Evolutionary conservation across 2,888 invertebrate species (phyloP).

Genomic region (Pterostichus madidus): DNA sequence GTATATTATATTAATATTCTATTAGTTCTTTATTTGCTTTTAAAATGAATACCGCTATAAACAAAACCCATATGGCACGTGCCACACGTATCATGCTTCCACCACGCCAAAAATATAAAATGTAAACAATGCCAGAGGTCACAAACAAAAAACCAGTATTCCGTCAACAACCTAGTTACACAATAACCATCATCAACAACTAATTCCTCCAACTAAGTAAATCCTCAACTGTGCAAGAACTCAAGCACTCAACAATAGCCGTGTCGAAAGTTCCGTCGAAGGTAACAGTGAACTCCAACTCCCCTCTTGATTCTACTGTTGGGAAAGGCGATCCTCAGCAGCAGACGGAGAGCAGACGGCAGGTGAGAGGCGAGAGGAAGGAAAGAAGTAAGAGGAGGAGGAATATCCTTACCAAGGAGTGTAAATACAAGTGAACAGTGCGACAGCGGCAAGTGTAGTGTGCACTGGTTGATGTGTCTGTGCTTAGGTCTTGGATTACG

Average conservation of each 20-base stretch:
- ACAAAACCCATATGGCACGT: not conserved
- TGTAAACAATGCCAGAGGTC: too few species aligned
- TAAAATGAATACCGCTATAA: not conserved
- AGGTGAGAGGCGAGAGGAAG: slow-evolving; percentile 1
- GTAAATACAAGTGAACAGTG: slow-evolving; percentile 34
- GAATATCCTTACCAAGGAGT: slow-evolving; percentile 47
- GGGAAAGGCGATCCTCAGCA: slow-evolving; percentile 12
- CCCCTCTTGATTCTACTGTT: not conserved
- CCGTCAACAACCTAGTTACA: too few species aligned
- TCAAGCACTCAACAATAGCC: too few species aligned
- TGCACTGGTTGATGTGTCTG: slow-evolving; percentile 5
- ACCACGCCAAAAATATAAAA: not conserved
- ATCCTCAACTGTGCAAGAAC: not conserved
- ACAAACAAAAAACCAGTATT: too few species aligned
- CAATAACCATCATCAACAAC: too few species aligned
- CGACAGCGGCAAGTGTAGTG: slow-evolving; percentile 15
- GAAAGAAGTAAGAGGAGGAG: slow-evolving; percentile 7
- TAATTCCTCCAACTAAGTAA: not conserved
- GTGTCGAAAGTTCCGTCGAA: too few species aligned
- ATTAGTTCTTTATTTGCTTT: too few species aligned
- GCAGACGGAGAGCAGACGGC: slow-evolving; percentile 4
- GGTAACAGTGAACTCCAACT: not conserved
- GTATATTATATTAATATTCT: too few species aligned
- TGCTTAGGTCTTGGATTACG: slow-evolving; percentile 19
- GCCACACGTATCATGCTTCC: not conserved